These are phyloP conservation scores for Metacarcinus magister DNA, from an alignment of 2,888 invertebrate genomes.

Conservation along the genomic window DNA sequence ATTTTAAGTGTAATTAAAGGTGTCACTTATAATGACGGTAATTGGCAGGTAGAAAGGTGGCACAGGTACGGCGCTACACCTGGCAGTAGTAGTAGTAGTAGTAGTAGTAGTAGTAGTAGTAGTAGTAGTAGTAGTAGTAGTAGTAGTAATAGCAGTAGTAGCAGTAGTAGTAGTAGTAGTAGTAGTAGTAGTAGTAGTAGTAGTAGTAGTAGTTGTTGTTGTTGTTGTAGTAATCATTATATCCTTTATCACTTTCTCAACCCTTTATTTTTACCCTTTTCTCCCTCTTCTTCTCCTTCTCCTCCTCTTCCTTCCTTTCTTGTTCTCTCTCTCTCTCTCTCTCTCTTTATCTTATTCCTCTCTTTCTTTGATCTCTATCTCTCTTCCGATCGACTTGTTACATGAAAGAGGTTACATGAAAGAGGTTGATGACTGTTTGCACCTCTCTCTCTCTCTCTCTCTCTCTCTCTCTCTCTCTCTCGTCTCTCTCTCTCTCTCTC, in stretches of 20 bases:
- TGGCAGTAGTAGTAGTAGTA: constrained; percentile 26
- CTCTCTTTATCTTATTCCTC: no score
- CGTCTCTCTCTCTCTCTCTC: neutral
- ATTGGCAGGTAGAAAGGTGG: neutral
- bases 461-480: neutral
- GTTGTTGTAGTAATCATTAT: neutral
- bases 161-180: neutral
- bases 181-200: neutral
- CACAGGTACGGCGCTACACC: neutral
- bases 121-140: neutral
- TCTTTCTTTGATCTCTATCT: neutral
- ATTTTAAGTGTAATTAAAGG: neutral
- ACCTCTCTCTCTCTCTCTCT: neutral
- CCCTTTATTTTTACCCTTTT: neutral
- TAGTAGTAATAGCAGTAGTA: neutral
- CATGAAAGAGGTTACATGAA: no score
- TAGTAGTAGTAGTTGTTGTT: neutral
- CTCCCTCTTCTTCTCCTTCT: neutral
- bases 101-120: constrained; percentile 21
- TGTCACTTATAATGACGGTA: neutral
- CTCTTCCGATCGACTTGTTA: neutral
- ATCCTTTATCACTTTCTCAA: neutral
- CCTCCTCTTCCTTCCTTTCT: neutral
- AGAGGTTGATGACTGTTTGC: neutral
- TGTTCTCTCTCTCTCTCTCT: no score